phyloP scores from a whole-genome alignment of 2,797 vertebrate species.

The Paedocypris micromegethes region DNA sequence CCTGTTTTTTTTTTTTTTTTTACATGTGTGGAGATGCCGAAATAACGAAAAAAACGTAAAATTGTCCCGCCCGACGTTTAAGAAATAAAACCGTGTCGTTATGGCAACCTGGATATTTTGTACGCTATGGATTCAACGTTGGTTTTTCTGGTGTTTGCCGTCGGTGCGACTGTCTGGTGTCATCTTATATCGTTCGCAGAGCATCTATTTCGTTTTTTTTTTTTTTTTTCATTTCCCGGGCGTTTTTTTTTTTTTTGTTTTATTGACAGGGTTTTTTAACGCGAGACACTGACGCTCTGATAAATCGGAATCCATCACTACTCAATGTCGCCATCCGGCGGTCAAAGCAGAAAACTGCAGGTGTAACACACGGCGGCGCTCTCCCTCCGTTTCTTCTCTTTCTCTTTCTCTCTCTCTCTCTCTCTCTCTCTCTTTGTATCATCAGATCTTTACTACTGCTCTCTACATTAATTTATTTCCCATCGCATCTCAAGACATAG shows the following conservation, averaged over 20 bases:
- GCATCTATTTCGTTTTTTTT: slow-evolving; percentile 27
- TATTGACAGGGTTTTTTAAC: no score
- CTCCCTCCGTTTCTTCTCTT: no score
- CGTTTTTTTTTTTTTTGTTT: neutral
- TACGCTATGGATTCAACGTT: slow-evolving; percentile 53
- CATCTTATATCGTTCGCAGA: slow-evolving; percentile 55
- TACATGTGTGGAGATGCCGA: slow-evolving; percentile 68
- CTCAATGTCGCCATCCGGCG: no score
- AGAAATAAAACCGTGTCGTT: slow-evolving; percentile 47
- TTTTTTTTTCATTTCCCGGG: slow-evolving; percentile 31
- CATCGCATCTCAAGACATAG: no score
- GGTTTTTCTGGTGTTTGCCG: slow-evolving; percentile 57
- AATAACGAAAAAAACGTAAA: slow-evolving; percentile 49
- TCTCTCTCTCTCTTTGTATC: no score
- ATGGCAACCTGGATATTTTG: slow-evolving; percentile 67
- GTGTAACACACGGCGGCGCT: slow-evolving; percentile 32
- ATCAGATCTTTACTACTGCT: no score
- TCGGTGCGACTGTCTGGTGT: slow-evolving; percentile 66
- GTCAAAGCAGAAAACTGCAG: slow-evolving; percentile 40
- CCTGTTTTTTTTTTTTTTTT: slow-evolving; percentile 66
- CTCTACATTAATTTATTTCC: no score
- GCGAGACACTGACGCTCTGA: no score
- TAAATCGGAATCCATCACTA: no score
- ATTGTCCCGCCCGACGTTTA: slow-evolving; percentile 57
- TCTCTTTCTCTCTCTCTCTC: no score